Base-by-base conservation (phyloP, 2,113 vertebrate species). In the Tupaia chinensis region DNA sequence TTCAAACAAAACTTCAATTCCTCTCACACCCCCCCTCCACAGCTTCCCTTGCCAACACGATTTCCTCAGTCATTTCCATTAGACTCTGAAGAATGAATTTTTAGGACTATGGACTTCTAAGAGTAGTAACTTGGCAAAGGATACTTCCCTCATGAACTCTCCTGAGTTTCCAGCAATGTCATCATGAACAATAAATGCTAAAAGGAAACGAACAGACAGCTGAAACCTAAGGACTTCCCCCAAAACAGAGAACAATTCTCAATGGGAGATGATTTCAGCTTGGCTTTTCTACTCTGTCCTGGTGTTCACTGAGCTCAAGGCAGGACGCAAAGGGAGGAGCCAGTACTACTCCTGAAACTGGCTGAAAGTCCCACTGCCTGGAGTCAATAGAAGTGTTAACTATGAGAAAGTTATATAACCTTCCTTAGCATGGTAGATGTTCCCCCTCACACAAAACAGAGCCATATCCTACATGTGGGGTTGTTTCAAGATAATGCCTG, bases 1-100 rank as follows among this genome's bases (percentile, higher is more conserved):
- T 97, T 79, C 92, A 70, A 32, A 68, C 23, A 34, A 72, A 54
- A 68, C 63, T 84, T n/a, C 10, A 1, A 66, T 58, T 86, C 89
- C 34, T 81, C 79, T 74, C 29, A 56, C 29, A 44, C 68, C 65
- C 34, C 23, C 54, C 58, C 14, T 32, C 12, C 12, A 32, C 44
- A 58, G 44, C 25, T 89, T 89, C 56, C 60, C 32, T 20, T 56
- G 87, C 77, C 77, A 95, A 74, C 61, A 93, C 0, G 0, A 70
- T 89, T 89, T 94, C 5, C 74, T 70, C 74, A 20, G 44, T 58
- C 4, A 87, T 80, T 82, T 89, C 29, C 8, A 22, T 73, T 56
- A 70, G 32, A 65, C 69, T 65, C 9, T 16, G 69, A 93, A 85
- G 74, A 6, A 82, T 66, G 8, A 79, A 78, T 74, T 12, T n/a